A percentile compares a stretch with the other conserved stretches of the same genome.
phyloP scores from a whole-genome alignment of 2,888 invertebrate species.

The Masnerella sp. region DNA sequence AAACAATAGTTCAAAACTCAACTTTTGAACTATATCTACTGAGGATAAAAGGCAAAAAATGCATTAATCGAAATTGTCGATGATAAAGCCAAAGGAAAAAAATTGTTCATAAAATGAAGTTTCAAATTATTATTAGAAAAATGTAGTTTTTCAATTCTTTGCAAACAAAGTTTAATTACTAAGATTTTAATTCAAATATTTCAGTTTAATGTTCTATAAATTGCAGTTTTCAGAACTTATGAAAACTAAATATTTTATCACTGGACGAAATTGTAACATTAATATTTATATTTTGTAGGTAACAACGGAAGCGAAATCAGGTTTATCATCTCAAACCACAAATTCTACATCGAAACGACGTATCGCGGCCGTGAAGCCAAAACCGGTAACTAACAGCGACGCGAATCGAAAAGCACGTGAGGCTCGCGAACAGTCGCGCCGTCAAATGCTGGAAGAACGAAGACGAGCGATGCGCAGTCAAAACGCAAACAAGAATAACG shows the following conservation, averaged over 20 bases:
- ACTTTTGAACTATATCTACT: too few relatives aligned
- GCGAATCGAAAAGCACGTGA: conserved; percentile 80
- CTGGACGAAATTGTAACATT: too few relatives aligned
- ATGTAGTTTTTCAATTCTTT: too few relatives aligned
- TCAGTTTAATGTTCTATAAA: too few relatives aligned
- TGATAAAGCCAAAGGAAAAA: neutral
- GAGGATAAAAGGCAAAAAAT: too few relatives aligned
- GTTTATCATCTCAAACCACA: conserved; percentile 60
- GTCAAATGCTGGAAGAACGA: conserved; percentile 88
- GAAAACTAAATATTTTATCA: too few relatives aligned
- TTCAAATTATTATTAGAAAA: too few relatives aligned
- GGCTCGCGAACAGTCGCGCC: conserved; percentile 83
- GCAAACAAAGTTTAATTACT: too few relatives aligned
- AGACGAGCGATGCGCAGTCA: conserved; percentile 80
- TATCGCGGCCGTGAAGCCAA: conserved; percentile 68
- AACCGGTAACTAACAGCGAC: conserved; percentile 74
- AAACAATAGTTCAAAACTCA: too few relatives aligned
- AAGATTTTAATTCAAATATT: too few relatives aligned
- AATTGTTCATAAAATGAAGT: neutral
- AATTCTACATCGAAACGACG: conserved; percentile 71
- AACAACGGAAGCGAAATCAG: conserved; percentile 65
- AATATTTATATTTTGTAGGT: conserved; percentile 60
- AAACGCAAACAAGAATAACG: conserved; percentile 65
- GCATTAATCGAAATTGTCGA: neutral
- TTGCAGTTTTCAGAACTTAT: too few relatives aligned